These are phyloP conservation scores for Diplazon laetatorius DNA, from an alignment of 2,888 invertebrate genomes.

Conservation along the genomic window DNA sequence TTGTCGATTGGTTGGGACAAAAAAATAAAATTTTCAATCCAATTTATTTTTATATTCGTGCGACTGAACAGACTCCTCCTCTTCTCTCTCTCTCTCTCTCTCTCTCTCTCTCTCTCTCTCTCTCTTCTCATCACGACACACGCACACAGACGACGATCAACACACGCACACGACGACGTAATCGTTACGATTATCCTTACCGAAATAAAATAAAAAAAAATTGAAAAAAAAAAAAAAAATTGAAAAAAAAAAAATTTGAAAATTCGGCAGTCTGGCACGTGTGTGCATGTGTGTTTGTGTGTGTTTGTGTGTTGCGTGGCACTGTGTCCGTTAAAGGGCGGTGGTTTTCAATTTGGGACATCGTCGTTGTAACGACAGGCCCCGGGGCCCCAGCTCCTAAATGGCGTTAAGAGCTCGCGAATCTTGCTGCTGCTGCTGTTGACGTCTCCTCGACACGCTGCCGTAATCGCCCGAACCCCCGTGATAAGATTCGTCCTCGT, in stretches of 20 bases:
- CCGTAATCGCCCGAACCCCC: constrained; percentile 83
- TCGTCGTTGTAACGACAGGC: constrained; percentile 81
- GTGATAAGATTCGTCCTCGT: constrained; percentile 82
- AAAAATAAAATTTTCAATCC: constrained; percentile 1
- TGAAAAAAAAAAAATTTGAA: no score
- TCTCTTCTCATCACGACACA: constrained; percentile 11
- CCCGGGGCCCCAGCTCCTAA: constrained; percentile 85
- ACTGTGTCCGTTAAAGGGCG: constrained; percentile 80
- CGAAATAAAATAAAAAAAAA: no score
- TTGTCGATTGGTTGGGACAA: background rate
- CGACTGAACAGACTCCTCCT: constrained; percentile 28
- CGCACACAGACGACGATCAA: constrained; percentile 60
- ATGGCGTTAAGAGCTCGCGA: constrained; percentile 88
- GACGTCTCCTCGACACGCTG: constrained; percentile 85
- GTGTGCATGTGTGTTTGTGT: constrained; percentile 30
- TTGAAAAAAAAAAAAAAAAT: no score
- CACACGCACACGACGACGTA: no score
- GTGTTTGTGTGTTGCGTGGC: no score
- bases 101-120: constrained; percentile 25
- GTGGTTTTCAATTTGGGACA: constrained; percentile 82
- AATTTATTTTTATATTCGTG: constrained; percentile 27
- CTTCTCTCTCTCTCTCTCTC: constrained; percentile 48
- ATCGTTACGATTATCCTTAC: no score
- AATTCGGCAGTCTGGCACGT: no score
- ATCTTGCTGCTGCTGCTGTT: constrained; percentile 80